Base-by-base conservation (phyloP, 2,113 vertebrate species). In the Sprattus sprattus region DNA sequence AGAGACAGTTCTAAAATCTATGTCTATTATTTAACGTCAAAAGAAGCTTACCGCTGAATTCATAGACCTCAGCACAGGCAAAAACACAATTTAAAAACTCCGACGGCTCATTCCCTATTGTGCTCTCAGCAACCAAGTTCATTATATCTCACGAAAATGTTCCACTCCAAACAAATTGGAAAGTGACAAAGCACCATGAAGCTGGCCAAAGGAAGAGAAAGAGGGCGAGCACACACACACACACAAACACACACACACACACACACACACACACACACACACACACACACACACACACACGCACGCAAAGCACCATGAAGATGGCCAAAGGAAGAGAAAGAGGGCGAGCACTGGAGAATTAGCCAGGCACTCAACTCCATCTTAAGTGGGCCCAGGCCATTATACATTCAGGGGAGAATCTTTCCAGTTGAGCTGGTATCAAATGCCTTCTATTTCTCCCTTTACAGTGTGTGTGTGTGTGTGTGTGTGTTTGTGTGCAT, bases 101-200 rank as follows among this genome's bases (percentile, higher is more conserved):
- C 16, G 5, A 60, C 18, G 22, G 54, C 7, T 60, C 54, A 20
- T n/a, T 60, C 20, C 22, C n/a, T 15, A 11, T 71, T 32, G 64
- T 4, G 11, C 64, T 71, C 25, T 28, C 25, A 71, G 10, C 60
- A 9, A 25, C 60, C 60, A 25, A 64, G 25, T 32, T 3, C n/a
- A 13, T 32, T 28, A 71, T 71, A 32, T 3, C n/a, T 71, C 64
- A 71, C 15, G 9, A 71, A 71, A 28, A 25, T 71, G 25, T 28
- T 71, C 64, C 64, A 71, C 64, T 71, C 64, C 64, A 71, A 71
- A 28, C 64, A 71, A 71, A 71, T 71, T 71, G 25, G 28, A 71
- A 28, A 71, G 64, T 71, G 64, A 71, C 64, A 71, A 71, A 71
- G 64, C 64, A 71, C 3, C 1, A 32, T 8, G 9, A 11, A 71